These are phyloP conservation scores for Nephila pilipes DNA, from an alignment of 1,140 invertebrate species.

Conservation along the genomic window DNA sequence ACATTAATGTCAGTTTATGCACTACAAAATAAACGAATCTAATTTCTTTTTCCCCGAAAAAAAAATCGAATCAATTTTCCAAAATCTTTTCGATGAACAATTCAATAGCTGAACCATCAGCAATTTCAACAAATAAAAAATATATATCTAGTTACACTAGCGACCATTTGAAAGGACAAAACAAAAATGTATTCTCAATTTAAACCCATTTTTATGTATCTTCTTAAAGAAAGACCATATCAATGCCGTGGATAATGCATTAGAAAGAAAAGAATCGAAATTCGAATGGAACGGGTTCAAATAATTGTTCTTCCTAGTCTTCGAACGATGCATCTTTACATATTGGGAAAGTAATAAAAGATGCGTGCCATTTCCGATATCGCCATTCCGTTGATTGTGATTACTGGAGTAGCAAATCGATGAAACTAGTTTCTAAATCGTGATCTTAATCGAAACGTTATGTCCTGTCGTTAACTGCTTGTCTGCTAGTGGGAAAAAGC, in stretches of 20 bases:
- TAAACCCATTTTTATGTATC: background rate
- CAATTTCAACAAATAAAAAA: too few species aligned
- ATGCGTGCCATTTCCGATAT: background rate
- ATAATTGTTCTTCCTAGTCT: conserved; percentile 6
- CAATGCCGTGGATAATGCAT: background rate
- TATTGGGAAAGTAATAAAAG: conserved; percentile 21
- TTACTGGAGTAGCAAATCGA: conserved; percentile 2
- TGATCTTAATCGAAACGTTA: conserved; percentile 6
- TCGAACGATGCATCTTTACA: background rate
- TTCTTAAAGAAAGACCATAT: background rate
- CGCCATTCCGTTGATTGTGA: conserved; percentile 22
- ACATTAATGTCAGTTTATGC: too few species aligned
- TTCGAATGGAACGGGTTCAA: background rate
- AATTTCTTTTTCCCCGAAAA: too few species aligned
- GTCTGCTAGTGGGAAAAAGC: background rate
- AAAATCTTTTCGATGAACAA: too few species aligned
- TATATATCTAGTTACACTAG: too few species aligned
- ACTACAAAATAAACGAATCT: too few species aligned
- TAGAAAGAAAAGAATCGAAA: background rate
- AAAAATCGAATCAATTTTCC: too few species aligned
- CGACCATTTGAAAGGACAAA: background rate
- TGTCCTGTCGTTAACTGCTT: background rate
- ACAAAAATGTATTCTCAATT: background rate
- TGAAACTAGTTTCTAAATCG: conserved; percentile 13
- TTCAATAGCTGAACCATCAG: too few species aligned